These are phyloP conservation scores for Eulimnadia texana DNA, from an alignment of 1,140 invertebrate genomes.

Conservation along the genomic window DNA sequence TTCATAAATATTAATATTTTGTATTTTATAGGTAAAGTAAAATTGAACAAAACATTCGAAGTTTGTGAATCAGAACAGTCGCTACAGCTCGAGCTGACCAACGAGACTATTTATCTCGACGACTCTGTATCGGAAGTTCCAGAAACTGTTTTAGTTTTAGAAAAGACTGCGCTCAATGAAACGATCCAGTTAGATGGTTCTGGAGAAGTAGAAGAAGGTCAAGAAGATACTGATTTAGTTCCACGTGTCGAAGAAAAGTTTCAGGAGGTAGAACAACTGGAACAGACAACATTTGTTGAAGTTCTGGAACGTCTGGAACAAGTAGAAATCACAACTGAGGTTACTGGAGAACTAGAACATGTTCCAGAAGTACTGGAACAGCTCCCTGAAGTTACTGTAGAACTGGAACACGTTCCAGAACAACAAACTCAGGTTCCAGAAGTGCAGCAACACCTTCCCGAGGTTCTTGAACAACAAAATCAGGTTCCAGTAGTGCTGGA, in stretches of 20 bases:
- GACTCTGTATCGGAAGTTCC: background rate
- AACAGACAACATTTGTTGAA: background rate
- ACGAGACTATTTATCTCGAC: background rate
- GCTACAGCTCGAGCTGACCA: background rate
- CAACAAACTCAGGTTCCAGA: background rate
- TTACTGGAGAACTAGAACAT: background rate
- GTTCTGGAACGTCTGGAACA: background rate
- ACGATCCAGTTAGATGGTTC: background rate
- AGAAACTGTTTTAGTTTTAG: background rate
- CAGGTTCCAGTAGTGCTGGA: background rate
- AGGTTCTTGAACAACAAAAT: background rate
- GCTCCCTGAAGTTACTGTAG: background rate
- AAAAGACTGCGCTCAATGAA: background rate
- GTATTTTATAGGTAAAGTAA: background rate
- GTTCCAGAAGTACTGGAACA: background rate
- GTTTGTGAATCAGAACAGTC: background rate
- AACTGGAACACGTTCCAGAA: background rate
- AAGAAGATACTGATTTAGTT: background rate
- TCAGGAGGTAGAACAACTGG: background rate
- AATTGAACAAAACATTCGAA: background rate
- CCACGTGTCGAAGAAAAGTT: background rate
- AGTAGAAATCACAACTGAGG: background rate
- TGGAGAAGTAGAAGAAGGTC: background rate
- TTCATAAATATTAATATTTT: background rate
- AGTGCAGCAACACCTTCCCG: background rate